Base-by-base conservation (phyloP, 92 coral and sea anemone genomes). In the Epizoanthus scotinus region DNA sequence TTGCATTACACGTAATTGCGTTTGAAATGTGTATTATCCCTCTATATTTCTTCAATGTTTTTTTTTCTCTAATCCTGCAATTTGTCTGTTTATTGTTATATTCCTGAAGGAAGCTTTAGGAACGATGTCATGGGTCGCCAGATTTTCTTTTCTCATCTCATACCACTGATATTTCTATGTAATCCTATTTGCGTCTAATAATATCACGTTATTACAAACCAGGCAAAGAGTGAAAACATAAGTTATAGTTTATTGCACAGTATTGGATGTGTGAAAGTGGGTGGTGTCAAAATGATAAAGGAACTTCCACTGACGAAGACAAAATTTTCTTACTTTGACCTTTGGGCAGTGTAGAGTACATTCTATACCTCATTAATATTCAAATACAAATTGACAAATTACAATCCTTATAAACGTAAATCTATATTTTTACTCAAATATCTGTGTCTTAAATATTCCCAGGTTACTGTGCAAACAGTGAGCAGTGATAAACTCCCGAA, bases 281-380 rank as follows among this genome's bases (percentile, higher is more conserved):
- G 58, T 73, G 60, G 36, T 70, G 77, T 42, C 77, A 59, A 73
- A 56, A 31, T 54, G 58, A 73, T 73, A 38, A 73, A 71, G 55
- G 81, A 31, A 9, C 24, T 74, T 56, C 54, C 67, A 54, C 42
- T 53, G 34, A 18, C 19, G 70, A 49, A 55, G 58, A 62, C 38
- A 54, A 73, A 73, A 8, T 56, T 26, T 22, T 7, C 59, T 72
- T 26, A 53, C 25, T 53, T 71, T 15, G 49, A 72, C 10, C 17
- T 17, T 28, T 72, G 56, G 31, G 40, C 61, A 55, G 58, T n/a
- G 20, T 29, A 29, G 14, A 14, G 70, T 21, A 69, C 19, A 21
- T 55, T 28, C 20, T 47, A 12, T 21, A 19, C 8, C 24, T 60
- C 26, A 20, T 60, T 20, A 60, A 22, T 60, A 20, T 60, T 20